A percentile compares a stretch with the other conserved stretches of the same genome.
These are phyloP conservation scores for Gila robusta DNA, from an alignment of 2,797 vertebrate genomes.

Conservation along the genomic window DNA sequence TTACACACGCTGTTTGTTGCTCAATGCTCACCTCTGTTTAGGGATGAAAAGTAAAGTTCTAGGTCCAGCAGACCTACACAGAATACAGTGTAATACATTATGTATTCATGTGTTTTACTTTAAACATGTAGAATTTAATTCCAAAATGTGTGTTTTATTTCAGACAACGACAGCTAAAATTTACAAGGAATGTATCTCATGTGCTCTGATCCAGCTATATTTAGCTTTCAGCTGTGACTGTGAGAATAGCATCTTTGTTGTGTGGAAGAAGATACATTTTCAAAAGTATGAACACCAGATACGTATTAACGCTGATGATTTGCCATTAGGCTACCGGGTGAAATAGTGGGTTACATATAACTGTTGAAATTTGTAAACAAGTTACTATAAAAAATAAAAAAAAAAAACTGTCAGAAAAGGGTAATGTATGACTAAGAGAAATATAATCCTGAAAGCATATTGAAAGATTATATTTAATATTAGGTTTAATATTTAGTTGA, in stretches of 20 bases:
- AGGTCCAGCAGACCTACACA: constrained; percentile 9
- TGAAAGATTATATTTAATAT: neutral
- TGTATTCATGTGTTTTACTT: neutral
- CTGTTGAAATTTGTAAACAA: neutral
- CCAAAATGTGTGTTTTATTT: neutral
- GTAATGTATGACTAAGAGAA: neutral
- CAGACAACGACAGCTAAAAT: constrained; percentile 4
- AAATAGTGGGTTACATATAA: neutral
- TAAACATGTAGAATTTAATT: neutral
- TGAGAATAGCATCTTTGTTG: constrained; percentile 30
- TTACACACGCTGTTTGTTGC: constrained; percentile 73
- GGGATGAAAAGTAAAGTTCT: constrained; percentile 36
- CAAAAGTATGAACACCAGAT: constrained; percentile 2
- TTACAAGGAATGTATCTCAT: constrained; percentile 12
- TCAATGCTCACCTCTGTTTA: constrained; percentile 59
- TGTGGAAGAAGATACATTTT: neutral
- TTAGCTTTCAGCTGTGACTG: constrained; percentile 37
- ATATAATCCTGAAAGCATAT: neutral
- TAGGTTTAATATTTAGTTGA: neutral
- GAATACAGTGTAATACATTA: neutral
- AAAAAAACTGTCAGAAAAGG: neutral
- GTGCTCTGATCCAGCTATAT: constrained; percentile 20
- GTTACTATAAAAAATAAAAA: neutral
- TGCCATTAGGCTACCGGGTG: neutral
- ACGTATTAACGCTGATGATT: neutral